A percentile compares a stretch with the other conserved stretches of the same genome.
phyloP scores from a whole-genome alignment of 30 jellyfish, hydroid and myxozoan genomes.

The Chrysaora quinquecirrha region DNA sequence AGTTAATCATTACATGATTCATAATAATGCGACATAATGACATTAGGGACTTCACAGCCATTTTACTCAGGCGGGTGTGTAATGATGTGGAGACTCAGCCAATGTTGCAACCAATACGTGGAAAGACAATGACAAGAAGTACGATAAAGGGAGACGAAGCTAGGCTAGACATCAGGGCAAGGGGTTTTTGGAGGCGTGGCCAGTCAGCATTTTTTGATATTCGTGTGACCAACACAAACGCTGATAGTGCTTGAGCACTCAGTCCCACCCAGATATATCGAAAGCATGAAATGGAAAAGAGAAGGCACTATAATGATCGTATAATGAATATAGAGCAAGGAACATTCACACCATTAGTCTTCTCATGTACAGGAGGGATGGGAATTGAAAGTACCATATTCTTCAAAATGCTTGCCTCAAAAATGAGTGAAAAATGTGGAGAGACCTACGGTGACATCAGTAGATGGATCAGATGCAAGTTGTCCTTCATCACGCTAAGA shows the following conservation, averaged over 20 bases:
- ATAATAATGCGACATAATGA: constrained; percentile 31
- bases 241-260: constrained; percentile 5
- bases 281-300: constrained; percentile 6
- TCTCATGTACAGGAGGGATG: constrained; percentile 23
- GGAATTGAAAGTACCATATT: not conserved
- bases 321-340: constrained; percentile 38
- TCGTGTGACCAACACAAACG: constrained; percentile 37
- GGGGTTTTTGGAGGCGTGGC: constrained; percentile 40
- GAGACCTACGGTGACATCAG: constrained; percentile 25
- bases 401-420: constrained; percentile 7
- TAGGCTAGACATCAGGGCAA: constrained; percentile 34
- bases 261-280: constrained; percentile 4
- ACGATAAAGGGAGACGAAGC: constrained; percentile 23
- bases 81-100: constrained; percentile 29
- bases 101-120: constrained; percentile 20
- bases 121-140: constrained; percentile 3
- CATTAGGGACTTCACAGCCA: constrained; percentile 15
- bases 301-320: constrained; percentile 28
- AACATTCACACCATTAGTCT: constrained; percentile 26
- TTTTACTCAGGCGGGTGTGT: constrained; percentile 9
- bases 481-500: constrained; percentile 22
- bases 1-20: too few species aligned
- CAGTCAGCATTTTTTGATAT: constrained; percentile 14
- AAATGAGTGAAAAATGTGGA: constrained; percentile 6
- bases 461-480: constrained; percentile 25